Base-by-base conservation (phyloP, 2,888 invertebrate genomes). In the Drosophila antonietae region DNA sequence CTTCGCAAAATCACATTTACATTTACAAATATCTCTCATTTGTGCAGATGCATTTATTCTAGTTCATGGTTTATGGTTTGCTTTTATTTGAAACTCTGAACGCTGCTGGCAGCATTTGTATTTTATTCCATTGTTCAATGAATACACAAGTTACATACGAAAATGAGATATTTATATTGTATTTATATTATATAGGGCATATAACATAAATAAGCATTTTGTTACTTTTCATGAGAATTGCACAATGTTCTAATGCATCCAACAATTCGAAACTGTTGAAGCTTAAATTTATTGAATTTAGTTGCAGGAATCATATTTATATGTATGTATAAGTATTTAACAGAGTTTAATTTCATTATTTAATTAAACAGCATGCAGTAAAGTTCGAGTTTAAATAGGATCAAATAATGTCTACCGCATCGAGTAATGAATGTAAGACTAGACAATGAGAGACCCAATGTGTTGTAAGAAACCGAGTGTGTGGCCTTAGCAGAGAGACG, bases 51-150 rank as follows among this genome's bases (percentile, higher is more conserved):
- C 14, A 58, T 44, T 28, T 62, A 59, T 66, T 47, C 63, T 67
- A 67, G 58, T 47, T 63, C 41, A 72, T 60, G 63, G 59, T 23
- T 56, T 59, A 47, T 67, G 61, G 39, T 33, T 35, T 18, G 33
- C 51, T 14, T 51, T 51, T 4, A 51, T 51, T n/a, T 3, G 18
- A 18, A n/a, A 7, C 33, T 57, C 8, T 37, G 62, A 49, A n/a
- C 46, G 31, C 65, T 57, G 46, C 61, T 72, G 73, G 31, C 46
- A 23, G 39, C 56, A n/a, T 53, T 37, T 37, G 20, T 23, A 37
- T 23, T 53, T 15, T 15, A 14, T 52, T 14, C 20, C 52, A 35
- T 53, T 37, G 52, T 37, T 53, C 15, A 14, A 37, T 37, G 20
- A 14, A 37, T 37, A 14, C 14, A 5, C 3, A 8, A 52, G 18